A percentile compares a stretch with the other conserved stretches of the same genome.
Conservation (phyloP, 2,888 invertebrate genomes). For the Trimorus sp. region DNA sequence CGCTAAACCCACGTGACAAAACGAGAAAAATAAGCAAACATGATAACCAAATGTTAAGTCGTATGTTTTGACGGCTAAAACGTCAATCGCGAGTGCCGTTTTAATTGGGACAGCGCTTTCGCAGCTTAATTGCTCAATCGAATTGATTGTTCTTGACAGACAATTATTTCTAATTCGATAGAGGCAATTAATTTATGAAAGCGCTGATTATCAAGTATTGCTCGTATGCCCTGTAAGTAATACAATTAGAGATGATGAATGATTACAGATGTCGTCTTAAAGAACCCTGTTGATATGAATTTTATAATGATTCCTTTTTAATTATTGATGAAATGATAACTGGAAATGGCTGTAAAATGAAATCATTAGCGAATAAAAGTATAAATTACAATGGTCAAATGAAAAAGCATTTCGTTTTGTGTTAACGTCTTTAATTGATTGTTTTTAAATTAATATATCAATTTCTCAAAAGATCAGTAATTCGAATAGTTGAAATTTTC, state of each 20-base stretch:
- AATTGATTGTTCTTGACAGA: slow-evolving; percentile 1
- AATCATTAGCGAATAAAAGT: too few species aligned
- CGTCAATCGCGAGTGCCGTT: neutral
- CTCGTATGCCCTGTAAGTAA: slow-evolving; percentile 21
- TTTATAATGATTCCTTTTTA: too few species aligned
- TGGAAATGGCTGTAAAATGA: too few species aligned
- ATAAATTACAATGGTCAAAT: too few species aligned
- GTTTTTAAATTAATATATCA: too few species aligned
- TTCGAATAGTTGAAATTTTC: too few species aligned
- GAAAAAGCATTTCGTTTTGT: too few species aligned
- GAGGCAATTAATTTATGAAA: slow-evolving; percentile 23
- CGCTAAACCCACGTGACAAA: slow-evolving; percentile 49
- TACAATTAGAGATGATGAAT: slow-evolving; percentile 6
- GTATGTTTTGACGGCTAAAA: neutral
- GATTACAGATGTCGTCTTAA: neutral
- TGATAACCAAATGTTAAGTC: slow-evolving; percentile 37
- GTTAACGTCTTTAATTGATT: too few species aligned
- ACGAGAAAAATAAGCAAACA: slow-evolving; percentile 47
- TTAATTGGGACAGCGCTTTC: slow-evolving; percentile 19
- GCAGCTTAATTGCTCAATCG: slow-evolving; percentile 12
- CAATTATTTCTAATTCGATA: slow-evolving; percentile 3
- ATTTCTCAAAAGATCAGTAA: too few species aligned
- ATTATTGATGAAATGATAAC: too few species aligned
- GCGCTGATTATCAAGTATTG: neutral
- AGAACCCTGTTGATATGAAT: too few species aligned